These are phyloP conservation scores for Drosophila teissieri DNA, from an alignment of 1,140 invertebrate species.

Conservation along the genomic window DNA sequence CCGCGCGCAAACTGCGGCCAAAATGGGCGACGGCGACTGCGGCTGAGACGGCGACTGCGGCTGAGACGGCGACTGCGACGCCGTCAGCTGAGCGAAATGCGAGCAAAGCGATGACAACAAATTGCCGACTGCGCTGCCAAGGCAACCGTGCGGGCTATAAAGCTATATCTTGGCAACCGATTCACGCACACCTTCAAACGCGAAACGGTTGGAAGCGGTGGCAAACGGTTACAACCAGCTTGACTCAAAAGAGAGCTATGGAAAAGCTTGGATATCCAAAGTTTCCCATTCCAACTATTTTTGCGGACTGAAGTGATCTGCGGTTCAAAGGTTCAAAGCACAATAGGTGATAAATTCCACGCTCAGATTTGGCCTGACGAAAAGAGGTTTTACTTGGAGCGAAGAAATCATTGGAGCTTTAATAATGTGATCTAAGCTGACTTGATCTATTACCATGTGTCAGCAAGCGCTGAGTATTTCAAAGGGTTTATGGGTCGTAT, in stretches of 20 bases:
- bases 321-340: conserved; percentile 26
- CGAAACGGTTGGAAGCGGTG: conserved; percentile 1
- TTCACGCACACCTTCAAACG: conserved; percentile 1
- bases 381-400: neutral
- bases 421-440: too few relatives aligned
- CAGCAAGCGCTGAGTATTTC: neutral
- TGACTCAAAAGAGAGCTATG: conserved; percentile 20
- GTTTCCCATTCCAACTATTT: neutral
- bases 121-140: conserved; percentile 51
- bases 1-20: conserved; percentile 58
- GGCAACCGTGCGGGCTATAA: conserved; percentile 29
- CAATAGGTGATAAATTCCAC: conserved; percentile 1
- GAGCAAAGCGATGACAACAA: conserved; percentile 48
- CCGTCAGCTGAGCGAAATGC: conserved; percentile 31
- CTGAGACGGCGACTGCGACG: conserved; percentile 24
- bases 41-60: conserved; percentile 17
- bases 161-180: conserved; percentile 23
- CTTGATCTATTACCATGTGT: neutral
- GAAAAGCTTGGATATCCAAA: conserved; percentile 13
- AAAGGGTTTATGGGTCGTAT: neutral
- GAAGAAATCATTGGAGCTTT: neutral
- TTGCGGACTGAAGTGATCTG: neutral
- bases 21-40: conserved; percentile 47
- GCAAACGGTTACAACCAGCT: conserved; percentile 6
- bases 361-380: neutral